Conservation (phyloP, 1,140 invertebrate species). For the Drosophila bipectinata region DNA sequence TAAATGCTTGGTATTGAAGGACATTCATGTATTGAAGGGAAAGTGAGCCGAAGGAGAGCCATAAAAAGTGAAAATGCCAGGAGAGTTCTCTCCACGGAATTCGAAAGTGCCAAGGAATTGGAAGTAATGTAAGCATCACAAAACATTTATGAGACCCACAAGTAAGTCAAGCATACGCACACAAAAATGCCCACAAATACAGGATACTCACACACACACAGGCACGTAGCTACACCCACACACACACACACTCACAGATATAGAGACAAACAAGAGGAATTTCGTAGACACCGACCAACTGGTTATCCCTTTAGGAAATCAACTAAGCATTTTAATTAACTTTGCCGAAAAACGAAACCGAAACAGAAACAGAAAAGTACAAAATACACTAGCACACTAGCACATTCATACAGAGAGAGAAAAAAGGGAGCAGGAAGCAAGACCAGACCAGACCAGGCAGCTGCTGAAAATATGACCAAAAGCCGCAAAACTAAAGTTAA, state of each 20-base stretch:
- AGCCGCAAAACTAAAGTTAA: constrained; percentile 71
- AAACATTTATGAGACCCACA: constrained; percentile 45
- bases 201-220: constrained; percentile 4
- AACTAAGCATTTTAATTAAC: constrained; percentile 79
- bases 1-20: not conserved
- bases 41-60: not conserved
- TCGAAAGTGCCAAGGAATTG: constrained; percentile 23
- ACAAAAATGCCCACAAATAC: not conserved
- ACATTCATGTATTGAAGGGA: not conserved
- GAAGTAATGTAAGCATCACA: constrained; percentile 21
- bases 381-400: constrained; percentile 20
- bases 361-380: constrained; percentile 20
- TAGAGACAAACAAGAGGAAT: constrained; percentile 5
- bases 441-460: not conserved
- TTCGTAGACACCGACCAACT: constrained; percentile 24
- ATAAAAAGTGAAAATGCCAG: constrained; percentile 25
- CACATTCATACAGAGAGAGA: not conserved
- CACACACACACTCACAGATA: not conserved
- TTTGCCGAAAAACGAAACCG: constrained; percentile 56
- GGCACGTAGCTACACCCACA: constrained; percentile 6
- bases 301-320: constrained; percentile 79
- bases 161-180: constrained; percentile 18
- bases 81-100: constrained; percentile 21
- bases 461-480: constrained; percentile 73
- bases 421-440: constrained; percentile 8